Evolutionary conservation across 2,797 vertebrate genomes (phyloP).

Genomic region (Siniperca obscura): DNA sequence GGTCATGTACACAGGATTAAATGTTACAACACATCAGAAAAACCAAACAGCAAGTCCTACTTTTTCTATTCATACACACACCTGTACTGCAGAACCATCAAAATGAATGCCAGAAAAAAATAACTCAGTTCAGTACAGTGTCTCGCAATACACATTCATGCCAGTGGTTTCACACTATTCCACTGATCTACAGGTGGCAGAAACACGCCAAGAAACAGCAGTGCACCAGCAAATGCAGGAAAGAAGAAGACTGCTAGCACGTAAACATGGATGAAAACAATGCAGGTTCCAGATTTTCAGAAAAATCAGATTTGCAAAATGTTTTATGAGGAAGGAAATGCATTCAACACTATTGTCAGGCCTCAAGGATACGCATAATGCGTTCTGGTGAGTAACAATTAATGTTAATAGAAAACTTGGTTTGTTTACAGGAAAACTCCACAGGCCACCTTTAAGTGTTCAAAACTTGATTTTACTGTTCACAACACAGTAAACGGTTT

Average conservation of each 20-base stretch:
- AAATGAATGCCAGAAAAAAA: background rate
- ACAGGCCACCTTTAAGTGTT: background rate
- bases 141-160: background rate
- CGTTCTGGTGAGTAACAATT: too few relatives aligned
- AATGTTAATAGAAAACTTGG: background rate
- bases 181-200: background rate
- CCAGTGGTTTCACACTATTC: background rate
- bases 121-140: background rate
- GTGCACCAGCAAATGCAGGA: background rate
- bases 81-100: background rate
- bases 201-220: background rate
- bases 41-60: background rate
- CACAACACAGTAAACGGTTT: background rate
- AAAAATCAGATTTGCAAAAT: background rate
- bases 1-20: background rate
- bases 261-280: background rate
- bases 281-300: background rate
- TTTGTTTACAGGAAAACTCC: slow-evolving; percentile 2
- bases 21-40: slow-evolving; percentile 7
- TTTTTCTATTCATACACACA: background rate
- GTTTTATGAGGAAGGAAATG: background rate
- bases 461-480: background rate
- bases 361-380: background rate
- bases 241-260: background rate
- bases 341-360: background rate